These are phyloP conservation scores for Philopedon plagiatum DNA, from an alignment of 2,888 invertebrate genomes.

Conservation along the genomic window DNA sequence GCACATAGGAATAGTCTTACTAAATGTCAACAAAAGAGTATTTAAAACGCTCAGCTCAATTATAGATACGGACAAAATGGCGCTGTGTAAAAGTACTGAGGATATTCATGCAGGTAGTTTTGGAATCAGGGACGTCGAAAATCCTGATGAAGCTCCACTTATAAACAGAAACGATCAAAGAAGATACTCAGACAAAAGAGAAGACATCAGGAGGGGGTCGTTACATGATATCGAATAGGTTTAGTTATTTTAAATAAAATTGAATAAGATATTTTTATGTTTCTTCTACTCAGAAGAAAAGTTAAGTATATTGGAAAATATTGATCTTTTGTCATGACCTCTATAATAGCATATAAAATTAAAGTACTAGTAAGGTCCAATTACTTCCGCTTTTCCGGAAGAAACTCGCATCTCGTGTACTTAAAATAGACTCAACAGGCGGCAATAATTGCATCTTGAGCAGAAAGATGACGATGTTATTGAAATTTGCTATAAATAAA, in stretches of 20 bases:
- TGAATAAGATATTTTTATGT: neutral
- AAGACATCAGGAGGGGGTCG: conserved; percentile 38
- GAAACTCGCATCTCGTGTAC: too few species aligned
- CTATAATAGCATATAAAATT: too few species aligned
- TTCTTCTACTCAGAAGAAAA: neutral
- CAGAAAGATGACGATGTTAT: too few species aligned
- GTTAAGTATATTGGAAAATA: too few species aligned
- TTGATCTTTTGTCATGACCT: too few species aligned
- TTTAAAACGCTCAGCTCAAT: conserved; percentile 57
- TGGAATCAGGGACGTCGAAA: conserved; percentile 25
- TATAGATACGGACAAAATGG: conserved; percentile 45
- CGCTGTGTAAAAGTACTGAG: conserved; percentile 25
- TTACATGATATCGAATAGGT: conserved; percentile 43
- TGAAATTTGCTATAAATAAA: too few species aligned
- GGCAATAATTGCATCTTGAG: too few species aligned
- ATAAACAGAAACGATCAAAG: conserved; percentile 6
- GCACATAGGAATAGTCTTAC: conserved; percentile 71
- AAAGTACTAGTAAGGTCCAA: too few species aligned
- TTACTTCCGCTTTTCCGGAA: too few species aligned
- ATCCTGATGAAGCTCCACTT: conserved; percentile 32
- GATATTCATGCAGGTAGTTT: conserved; percentile 22
- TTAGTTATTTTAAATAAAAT: neutral
- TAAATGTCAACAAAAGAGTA: conserved; percentile 66
- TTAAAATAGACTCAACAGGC: too few species aligned
- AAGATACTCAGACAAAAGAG: conserved; percentile 24